phyloP scores from a whole-genome alignment of 2,113 vertebrate species.

The Falco punctatus region DNA sequence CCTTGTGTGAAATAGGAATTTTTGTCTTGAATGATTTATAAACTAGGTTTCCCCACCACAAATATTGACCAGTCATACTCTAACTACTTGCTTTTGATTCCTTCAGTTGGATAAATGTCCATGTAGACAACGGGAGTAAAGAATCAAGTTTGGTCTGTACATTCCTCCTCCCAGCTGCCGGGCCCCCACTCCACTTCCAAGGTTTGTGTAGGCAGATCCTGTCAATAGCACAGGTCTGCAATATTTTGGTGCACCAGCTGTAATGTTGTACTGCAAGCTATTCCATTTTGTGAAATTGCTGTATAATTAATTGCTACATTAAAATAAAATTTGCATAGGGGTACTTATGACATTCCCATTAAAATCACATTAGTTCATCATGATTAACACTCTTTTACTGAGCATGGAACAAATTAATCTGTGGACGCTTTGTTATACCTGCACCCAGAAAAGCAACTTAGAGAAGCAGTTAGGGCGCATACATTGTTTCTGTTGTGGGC shows the following conservation, averaged over 20 bases:
- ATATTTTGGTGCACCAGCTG: neutral
- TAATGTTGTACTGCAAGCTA: neutral
- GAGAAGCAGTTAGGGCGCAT: neutral
- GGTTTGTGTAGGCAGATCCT: neutral
- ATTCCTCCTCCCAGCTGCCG: neutral
- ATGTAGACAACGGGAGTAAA: neutral
- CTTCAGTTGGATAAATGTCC: neutral
- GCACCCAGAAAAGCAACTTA: neutral
- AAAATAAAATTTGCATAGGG: slow-evolving; percentile 23
- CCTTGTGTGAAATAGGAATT: neutral
- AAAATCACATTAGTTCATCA: slow-evolving; percentile 58
- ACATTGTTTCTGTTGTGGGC: neutral
- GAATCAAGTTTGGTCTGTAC: neutral
- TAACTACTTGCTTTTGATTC: neutral
- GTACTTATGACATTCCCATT: slow-evolving; percentile 23
- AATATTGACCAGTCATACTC: neutral
- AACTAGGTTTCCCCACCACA: neutral
- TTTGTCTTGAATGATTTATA: neutral
- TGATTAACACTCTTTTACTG: slow-evolving; percentile 25
- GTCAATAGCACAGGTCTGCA: neutral
- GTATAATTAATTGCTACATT: slow-evolving; percentile 15
- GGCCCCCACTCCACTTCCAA: neutral
- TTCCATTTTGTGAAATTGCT: neutral
- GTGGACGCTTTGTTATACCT: neutral
- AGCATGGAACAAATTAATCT: slow-evolving; percentile 4